phyloP scores from a whole-genome alignment of 2,113 vertebrate genomes.

The Podilymbus podiceps region DNA sequence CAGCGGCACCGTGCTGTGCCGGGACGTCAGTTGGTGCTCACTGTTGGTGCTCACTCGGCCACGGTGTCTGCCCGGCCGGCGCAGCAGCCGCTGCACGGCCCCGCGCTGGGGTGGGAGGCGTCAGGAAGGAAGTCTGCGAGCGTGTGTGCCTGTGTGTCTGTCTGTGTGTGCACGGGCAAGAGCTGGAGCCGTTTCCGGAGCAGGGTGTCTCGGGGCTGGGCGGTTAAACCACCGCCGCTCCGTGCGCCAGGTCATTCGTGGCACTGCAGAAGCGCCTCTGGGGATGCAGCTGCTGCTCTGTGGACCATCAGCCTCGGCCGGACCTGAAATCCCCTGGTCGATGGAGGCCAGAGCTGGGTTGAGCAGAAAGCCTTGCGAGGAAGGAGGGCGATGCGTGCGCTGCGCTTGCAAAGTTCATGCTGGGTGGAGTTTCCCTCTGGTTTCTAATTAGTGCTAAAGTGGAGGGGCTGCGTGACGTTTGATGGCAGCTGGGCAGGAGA shows the following conservation, averaged over 20 bases:
- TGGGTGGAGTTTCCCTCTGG: conserved; percentile 53
- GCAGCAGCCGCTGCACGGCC: neutral
- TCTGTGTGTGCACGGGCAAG: neutral
- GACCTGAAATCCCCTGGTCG: rapidly evolving
- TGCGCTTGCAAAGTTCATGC: rapidly evolving
- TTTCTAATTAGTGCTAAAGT: neutral
- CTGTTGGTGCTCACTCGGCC: neutral
- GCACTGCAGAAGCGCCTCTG: neutral
- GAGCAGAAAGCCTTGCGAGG: neutral
- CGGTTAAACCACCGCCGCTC: neutral
- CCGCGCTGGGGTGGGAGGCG: neutral
- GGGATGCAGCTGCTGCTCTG: rapidly evolving
- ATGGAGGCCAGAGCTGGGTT: neutral
- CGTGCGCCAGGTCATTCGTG: rapidly evolving
- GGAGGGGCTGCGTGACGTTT: rapidly evolving
- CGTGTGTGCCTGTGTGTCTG: neutral
- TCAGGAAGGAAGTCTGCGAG: conserved; percentile 39
- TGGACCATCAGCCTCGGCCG: rapidly evolving
- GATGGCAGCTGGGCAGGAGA: neutral
- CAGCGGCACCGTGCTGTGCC: neutral
- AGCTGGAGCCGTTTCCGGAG: neutral
- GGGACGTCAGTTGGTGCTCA: neutral
- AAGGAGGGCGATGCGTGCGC: neutral
- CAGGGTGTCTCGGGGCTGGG: rapidly evolving
- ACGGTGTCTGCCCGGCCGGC: rapidly evolving